These are phyloP conservation scores for Drosophila miranda DNA, from an alignment of 1,140 invertebrate species.

Conservation along the genomic window DNA sequence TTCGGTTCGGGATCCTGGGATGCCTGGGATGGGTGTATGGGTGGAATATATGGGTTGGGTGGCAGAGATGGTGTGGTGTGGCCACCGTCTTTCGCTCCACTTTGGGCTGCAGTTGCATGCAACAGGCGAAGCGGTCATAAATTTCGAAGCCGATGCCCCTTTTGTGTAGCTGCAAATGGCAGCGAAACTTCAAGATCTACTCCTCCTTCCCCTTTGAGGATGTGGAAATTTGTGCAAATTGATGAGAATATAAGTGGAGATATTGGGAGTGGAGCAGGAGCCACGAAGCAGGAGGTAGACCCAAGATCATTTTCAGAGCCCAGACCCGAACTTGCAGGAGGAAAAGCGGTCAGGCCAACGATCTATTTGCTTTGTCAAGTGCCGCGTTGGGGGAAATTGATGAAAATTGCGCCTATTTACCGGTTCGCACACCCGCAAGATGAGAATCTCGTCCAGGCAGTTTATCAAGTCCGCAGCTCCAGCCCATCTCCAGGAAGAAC, in stretches of 20 bases:
- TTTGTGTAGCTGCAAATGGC: conserved; percentile 67
- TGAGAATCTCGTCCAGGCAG: conserved; percentile 16
- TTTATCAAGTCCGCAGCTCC: conserved; percentile 10
- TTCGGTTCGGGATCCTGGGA: conserved; percentile 31
- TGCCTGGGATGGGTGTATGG: neutral
- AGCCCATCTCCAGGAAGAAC: conserved; percentile 13
- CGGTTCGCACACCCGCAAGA: conserved; percentile 45
- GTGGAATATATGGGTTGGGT: conserved; percentile 25
- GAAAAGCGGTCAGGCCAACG: conserved; percentile 12
- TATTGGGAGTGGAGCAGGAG: conserved; percentile 23
- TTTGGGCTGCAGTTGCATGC: conserved; percentile 33
- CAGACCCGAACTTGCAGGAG: neutral
- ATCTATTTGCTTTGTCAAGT: conserved; percentile 42
- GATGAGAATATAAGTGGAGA: conserved; percentile 49
- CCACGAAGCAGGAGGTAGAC: conserved; percentile 3
- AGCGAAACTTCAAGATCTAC: conserved; percentile 23
- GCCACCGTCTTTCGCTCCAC: conserved; percentile 5
- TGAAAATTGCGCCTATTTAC: conserved; percentile 39
- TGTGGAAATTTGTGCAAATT: conserved; percentile 40
- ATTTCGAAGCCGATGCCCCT: conserved; percentile 56
- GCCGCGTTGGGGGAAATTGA: conserved; percentile 41
- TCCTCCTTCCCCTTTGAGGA: neutral
- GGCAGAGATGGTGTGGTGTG: neutral
- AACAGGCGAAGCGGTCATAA: conserved; percentile 56
- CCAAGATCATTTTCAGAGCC: conserved; percentile 6